phyloP scores from a whole-genome alignment of 2,797 vertebrate genomes.

The Brachyalestes nurse region DNA sequence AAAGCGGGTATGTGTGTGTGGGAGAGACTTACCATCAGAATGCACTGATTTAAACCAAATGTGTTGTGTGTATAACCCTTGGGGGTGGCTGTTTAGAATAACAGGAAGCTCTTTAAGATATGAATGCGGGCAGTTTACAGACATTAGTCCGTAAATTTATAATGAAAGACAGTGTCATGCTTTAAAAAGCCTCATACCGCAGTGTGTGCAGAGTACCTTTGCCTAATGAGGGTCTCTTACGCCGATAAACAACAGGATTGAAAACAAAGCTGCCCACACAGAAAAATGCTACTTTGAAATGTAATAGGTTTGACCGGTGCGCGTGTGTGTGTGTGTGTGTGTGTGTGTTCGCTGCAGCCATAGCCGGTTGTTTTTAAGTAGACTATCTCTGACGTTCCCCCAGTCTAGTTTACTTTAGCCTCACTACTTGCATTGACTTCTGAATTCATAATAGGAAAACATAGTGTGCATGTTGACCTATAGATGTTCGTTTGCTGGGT shows the following conservation, averaged over 20 bases:
- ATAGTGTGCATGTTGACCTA: neutral
- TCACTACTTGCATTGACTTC: neutral
- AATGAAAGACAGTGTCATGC: slow-evolving; percentile 30
- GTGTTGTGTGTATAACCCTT: neutral
- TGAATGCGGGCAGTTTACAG: slow-evolving; percentile 20
- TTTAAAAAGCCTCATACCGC: neutral
- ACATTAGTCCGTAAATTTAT: slow-evolving; percentile 17
- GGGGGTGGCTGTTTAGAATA: slow-evolving; percentile 2
- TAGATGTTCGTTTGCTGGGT: too few relatives aligned
- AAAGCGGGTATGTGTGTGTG: too few relatives aligned
- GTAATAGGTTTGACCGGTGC: neutral
- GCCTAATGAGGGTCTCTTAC: neutral
- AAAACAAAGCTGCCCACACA: slow-evolving; percentile 3
- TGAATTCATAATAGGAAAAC: neutral
- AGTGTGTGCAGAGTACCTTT: neutral
- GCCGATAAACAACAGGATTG: neutral
- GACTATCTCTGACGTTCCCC: neutral
- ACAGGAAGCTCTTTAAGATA: slow-evolving; percentile 38
- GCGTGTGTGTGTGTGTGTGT: too few relatives aligned
- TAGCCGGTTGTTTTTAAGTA: neutral
- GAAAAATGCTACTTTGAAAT: neutral
- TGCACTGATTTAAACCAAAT: neutral
- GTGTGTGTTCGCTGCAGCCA: neutral
- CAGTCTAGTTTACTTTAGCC: neutral
- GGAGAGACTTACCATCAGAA: too few relatives aligned